Conservation (phyloP, 30 jellyfish, hydroid and myxozoan genomes). For the Clytia hemisphaerica region DNA sequence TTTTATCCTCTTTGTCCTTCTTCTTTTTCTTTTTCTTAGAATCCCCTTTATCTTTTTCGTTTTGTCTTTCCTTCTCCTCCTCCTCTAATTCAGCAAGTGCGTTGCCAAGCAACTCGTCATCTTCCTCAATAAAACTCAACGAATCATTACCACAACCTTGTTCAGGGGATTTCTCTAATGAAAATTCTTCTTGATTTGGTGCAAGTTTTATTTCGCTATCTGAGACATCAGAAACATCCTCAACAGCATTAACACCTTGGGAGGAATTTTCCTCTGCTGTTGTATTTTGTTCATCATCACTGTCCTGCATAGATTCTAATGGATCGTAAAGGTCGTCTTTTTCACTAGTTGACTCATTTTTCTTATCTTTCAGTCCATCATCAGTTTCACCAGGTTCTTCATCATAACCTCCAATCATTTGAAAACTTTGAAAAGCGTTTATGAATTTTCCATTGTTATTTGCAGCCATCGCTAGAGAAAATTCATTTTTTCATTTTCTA, state of each 20-base stretch:
- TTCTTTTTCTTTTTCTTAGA: background rate
- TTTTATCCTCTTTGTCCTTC: conserved; percentile 7
- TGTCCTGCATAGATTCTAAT: too few species aligned
- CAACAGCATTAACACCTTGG: background rate
- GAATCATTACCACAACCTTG: too few species aligned
- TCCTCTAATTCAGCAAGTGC: conserved; percentile 37
- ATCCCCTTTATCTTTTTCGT: conserved; percentile 11
- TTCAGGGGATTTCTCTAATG: too few species aligned
- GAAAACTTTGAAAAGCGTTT: conserved; percentile 34
- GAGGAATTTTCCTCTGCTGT: too few species aligned
- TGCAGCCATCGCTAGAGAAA: too few species aligned
- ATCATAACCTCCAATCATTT: conserved; percentile 30
- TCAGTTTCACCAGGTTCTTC: background rate
- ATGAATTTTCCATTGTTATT: conserved; percentile 36
- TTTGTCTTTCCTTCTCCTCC: conserved; percentile 15
- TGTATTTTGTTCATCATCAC: too few species aligned
- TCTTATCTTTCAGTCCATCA: background rate
- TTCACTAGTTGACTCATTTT: too few species aligned
- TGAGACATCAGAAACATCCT: background rate
- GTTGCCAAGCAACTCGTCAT: conserved; percentile 41
- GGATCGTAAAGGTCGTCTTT: too few species aligned
- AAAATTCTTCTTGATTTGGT: too few species aligned
- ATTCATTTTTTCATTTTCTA: too few species aligned
- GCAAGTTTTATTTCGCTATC: too few species aligned
- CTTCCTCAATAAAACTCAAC: conserved; percentile 35